A percentile compares a stretch with the other conserved stretches of the same genome.
These are phyloP conservation scores for Chamaea fasciata DNA, from an alignment of 2,113 vertebrate species.

Conservation along the genomic window DNA sequence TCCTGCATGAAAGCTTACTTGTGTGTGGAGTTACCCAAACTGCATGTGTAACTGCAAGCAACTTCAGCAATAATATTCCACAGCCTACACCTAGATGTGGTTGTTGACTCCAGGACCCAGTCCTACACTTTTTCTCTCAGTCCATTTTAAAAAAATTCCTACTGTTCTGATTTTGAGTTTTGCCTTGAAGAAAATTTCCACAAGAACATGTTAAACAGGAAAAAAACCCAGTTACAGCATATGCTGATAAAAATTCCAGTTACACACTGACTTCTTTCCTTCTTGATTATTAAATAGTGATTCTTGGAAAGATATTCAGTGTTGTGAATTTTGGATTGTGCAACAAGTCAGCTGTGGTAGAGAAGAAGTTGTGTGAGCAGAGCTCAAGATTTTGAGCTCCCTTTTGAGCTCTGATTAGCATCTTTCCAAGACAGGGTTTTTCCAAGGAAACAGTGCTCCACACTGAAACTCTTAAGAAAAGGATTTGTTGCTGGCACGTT, in stretches of 20 bases:
- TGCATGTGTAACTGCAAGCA: neutral
- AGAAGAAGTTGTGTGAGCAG: neutral
- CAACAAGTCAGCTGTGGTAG: neutral
- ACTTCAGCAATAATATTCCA: neutral
- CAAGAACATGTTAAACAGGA: neutral
- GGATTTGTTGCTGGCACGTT: rapidly evolving
- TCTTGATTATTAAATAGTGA: neutral
- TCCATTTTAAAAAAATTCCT: neutral
- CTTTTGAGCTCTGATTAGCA: neutral
- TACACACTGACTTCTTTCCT: neutral
- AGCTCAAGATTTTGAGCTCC: neutral
- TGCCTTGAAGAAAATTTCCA: neutral
- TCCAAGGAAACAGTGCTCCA: neutral
- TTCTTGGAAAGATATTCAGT: neutral
- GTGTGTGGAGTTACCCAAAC: neutral
- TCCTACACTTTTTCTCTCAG: neutral
- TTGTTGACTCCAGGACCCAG: neutral
- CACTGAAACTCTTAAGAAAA: neutral
- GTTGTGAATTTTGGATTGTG: neutral
- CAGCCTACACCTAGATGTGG: neutral
- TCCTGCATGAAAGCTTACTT: neutral
- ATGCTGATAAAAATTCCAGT: neutral
- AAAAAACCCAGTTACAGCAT: neutral
- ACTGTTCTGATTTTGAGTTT: neutral
- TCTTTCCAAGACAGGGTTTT: neutral